phyloP scores from a whole-genome alignment of 2,888 invertebrate species.

The Nowickia ferox region DNA sequence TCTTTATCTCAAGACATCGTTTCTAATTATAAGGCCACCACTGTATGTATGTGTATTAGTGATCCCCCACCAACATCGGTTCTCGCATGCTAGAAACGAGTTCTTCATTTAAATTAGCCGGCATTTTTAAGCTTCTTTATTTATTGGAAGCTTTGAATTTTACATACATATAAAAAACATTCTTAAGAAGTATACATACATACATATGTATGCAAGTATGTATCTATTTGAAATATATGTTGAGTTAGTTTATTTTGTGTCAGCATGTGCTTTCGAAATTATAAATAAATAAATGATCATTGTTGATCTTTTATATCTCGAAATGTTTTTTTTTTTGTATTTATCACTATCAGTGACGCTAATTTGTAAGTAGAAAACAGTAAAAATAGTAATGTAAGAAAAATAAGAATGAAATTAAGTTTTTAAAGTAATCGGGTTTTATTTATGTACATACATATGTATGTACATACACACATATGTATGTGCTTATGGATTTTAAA shows the following conservation, averaged over 20 bases:
- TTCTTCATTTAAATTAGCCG: slow-evolving; percentile 69
- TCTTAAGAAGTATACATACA: background rate
- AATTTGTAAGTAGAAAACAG: background rate
- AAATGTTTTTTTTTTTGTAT: no score
- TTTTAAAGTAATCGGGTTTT: no score
- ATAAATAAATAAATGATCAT: no score
- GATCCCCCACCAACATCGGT: background rate
- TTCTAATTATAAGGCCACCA: no score
- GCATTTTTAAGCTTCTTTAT: slow-evolving; percentile 48
- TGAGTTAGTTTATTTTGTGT: no score
- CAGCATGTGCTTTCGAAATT: no score
- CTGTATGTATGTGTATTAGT: no score
- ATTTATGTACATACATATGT: background rate
- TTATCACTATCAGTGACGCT: no score
- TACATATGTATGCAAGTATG: background rate
- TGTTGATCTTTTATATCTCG: no score
- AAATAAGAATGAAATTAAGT: no score
- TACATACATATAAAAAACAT: background rate
- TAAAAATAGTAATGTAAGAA: background rate
- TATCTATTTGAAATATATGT: background rate
- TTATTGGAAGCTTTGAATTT: slow-evolving; percentile 9
- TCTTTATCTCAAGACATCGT: no score
- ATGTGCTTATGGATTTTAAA: background rate
- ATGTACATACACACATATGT: background rate
- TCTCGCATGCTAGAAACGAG: background rate